Evolutionary conservation across 2,888 invertebrate species (phyloP).

Genomic region (Trichogramma evanescens): DNA sequence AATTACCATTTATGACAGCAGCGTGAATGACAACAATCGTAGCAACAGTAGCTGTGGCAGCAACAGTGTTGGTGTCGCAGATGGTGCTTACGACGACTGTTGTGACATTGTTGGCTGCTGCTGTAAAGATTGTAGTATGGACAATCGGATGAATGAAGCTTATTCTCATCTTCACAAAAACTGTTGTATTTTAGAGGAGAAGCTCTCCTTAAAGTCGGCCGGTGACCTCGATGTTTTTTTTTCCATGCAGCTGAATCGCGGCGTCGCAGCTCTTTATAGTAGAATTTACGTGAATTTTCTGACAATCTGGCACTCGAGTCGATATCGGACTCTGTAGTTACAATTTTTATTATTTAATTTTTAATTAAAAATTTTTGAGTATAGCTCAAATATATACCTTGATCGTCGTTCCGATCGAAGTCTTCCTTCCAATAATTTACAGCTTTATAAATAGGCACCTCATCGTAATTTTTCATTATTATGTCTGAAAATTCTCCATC

Average conservation of each 20-base stretch:
- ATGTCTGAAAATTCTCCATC: too few relatives aligned
- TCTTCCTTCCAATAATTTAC: neutral
- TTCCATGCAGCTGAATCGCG: too few relatives aligned
- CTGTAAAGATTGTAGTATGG: neutral
- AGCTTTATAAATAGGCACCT: too few relatives aligned
- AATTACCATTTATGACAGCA: conserved; percentile 6
- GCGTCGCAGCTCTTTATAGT: too few relatives aligned
- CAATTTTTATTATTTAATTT: neutral
- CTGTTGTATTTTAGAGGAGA: too few relatives aligned
- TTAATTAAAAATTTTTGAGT: too few relatives aligned
- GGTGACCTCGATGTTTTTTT: too few relatives aligned
- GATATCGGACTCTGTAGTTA: conserved; percentile 1
- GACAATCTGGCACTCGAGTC: too few relatives aligned
- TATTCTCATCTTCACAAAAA: too few relatives aligned
- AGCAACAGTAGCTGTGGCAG: conserved; percentile 1
- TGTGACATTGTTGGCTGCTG: neutral
- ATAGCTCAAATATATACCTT: neutral
- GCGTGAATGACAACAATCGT: neutral
- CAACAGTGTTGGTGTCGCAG: conserved; percentile 13
- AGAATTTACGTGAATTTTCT: neutral
- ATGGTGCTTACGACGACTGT: too few relatives aligned
- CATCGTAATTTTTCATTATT: too few relatives aligned
- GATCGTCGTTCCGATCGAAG: neutral
- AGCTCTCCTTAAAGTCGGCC: too few relatives aligned
- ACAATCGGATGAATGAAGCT: neutral